A percentile compares a stretch with the other conserved stretches of the same genome.
These are phyloP conservation scores for Syrmaticus mikado DNA, from an alignment of 2,113 vertebrate genomes.

Conservation along the genomic window DNA sequence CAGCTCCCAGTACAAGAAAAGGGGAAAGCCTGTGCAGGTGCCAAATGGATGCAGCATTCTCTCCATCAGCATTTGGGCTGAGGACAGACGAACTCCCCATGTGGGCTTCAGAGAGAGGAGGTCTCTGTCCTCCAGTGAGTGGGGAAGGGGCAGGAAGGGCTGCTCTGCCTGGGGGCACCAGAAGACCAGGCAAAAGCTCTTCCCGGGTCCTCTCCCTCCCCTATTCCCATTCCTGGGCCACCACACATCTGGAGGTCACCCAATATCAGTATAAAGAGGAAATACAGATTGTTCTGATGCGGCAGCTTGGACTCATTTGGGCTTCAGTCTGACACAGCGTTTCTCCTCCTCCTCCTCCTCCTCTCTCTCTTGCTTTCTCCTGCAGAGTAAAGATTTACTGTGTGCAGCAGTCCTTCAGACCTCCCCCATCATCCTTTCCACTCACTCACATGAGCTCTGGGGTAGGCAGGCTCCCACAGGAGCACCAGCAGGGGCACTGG, in stretches of 20 bases:
- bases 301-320: conserved; percentile 11
- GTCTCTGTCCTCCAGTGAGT: background rate
- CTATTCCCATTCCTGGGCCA: conserved; percentile 43
- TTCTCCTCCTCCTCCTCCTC: conserved; percentile 51
- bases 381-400: conserved; percentile 35
- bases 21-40: background rate
- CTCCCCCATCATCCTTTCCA: conserved; percentile 36
- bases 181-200: background rate
- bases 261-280: conserved; percentile 30
- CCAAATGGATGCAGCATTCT: background rate
- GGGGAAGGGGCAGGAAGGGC: background rate
- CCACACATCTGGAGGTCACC: conserved; percentile 50
- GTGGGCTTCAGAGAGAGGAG: background rate
- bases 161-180: background rate
- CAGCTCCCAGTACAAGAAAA: background rate
- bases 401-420: conserved; percentile 30
- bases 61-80: background rate
- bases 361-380: conserved; percentile 39
- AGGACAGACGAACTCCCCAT: background rate
- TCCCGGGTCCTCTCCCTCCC: background rate
- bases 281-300: background rate
- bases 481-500: background rate
- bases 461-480: background rate
- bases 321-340: conserved; percentile 30
- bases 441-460: background rate